Percentiles rank a stretch among this genome's conserved stretches.
Conservation (phyloP, 2,113 vertebrate species). For the Cryptomyrus ogoouensis region DNA sequence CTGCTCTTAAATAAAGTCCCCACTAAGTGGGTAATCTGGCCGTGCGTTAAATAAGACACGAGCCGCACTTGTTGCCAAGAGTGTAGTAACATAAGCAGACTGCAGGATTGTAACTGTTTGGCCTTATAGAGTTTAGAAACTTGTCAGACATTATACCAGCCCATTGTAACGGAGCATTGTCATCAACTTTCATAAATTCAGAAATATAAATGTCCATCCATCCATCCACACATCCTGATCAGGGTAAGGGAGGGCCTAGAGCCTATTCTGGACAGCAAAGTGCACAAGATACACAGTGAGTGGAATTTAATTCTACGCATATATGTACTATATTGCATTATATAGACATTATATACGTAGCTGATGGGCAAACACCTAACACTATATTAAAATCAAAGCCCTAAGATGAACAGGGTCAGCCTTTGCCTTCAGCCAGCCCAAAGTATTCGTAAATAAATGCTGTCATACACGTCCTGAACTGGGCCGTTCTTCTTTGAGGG, state of each 20-base stretch:
- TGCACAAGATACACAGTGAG: not conserved
- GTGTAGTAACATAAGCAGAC: not conserved
- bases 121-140: not conserved
- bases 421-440: not conserved
- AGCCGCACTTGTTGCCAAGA: not conserved
- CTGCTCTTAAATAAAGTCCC: not conserved
- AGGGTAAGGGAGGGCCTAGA: not conserved
- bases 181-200: not conserved
- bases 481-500: not conserved
- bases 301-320: not conserved
- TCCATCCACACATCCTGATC: not conserved
- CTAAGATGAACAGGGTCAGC: not conserved
- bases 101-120: not conserved
- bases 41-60: not conserved
- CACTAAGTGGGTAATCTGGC: not conserved
- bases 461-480: not conserved
- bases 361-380: not conserved
- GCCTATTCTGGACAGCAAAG: not conserved
- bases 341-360: not conserved
- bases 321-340: not conserved
- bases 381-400: not conserved
- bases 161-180: too few species aligned
- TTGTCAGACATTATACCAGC: not conserved
- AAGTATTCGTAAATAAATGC: not conserved
- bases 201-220: not conserved